Conservation (phyloP, 92 coral and sea anemone genomes). For the Pocillopora meandrina region DNA sequence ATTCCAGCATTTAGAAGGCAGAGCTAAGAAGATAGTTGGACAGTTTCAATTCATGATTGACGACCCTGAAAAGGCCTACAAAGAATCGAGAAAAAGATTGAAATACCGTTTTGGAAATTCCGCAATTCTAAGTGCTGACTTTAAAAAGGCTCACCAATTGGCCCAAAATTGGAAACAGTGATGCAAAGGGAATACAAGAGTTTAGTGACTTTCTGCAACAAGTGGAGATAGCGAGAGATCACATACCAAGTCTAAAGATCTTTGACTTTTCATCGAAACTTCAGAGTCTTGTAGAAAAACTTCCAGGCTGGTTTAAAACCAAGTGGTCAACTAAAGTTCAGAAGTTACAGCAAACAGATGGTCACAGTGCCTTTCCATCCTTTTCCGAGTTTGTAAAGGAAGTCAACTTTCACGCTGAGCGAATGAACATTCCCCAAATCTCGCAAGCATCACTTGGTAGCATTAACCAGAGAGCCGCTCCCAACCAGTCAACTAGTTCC, state of each 20-base stretch:
- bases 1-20: conserved; percentile 62
- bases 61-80: conserved; percentile 42
- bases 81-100: conserved; percentile 40
- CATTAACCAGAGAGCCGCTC: background rate
- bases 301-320: conserved; percentile 53
- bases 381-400: conserved; percentile 46
- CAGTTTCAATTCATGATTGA: conserved; percentile 61
- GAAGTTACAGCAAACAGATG: conserved; percentile 39
- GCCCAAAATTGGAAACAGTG: conserved; percentile 52
- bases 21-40: conserved; percentile 50
- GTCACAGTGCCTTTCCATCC: conserved; percentile 46
- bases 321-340: conserved; percentile 63
- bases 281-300: conserved; percentile 43
- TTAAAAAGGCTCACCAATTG: conserved; percentile 52
- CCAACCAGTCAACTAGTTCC: background rate
- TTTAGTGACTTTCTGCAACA: conserved; percentile 61
- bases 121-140: conserved; percentile 50
- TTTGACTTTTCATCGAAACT: conserved; percentile 49
- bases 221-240: conserved; percentile 46
- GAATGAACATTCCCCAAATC: conserved; percentile 67
- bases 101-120: conserved; percentile 54
- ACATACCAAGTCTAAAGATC: conserved; percentile 23
- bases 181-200: conserved; percentile 51
- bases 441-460: conserved; percentile 7
- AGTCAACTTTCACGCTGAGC: conserved; percentile 44